Percentiles rank a stretch among this genome's conserved stretches.
These are phyloP conservation scores for Philopedon plagiatum DNA, from an alignment of 2,888 invertebrate genomes.

Conservation along the genomic window DNA sequence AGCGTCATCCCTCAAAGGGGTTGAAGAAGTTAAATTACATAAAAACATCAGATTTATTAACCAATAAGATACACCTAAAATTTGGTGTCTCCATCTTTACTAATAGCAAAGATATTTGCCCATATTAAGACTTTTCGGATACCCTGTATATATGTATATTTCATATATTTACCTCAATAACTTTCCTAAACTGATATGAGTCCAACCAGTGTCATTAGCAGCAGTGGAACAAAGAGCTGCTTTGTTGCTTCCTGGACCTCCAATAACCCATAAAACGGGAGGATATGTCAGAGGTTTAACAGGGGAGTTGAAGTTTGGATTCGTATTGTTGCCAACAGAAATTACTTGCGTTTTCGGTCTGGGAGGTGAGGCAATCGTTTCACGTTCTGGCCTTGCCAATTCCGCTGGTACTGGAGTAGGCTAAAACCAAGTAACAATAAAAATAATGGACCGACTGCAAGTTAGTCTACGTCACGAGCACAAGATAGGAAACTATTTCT, in stretches of 20 bases:
- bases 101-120: no score
- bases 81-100: no score
- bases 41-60: no score
- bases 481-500: no score
- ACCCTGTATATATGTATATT: no score
- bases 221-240: conserved; percentile 83
- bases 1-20: no score
- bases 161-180: conserved; percentile 72
- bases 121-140: no score
- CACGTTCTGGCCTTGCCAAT: conserved; percentile 4
- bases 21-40: no score
- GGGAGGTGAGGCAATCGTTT: conserved; percentile 42
- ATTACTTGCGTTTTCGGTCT: conserved; percentile 66
- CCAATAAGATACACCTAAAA: no score
- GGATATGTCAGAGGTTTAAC: conserved; percentile 63
- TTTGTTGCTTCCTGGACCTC: conserved; percentile 95
- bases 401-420: not conserved
- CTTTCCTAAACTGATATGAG: conserved; percentile 76
- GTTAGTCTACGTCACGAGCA: no score
- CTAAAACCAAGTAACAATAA: not conserved
- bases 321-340: conserved; percentile 56
- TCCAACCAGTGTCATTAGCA: conserved; percentile 74
- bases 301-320: conserved; percentile 58
- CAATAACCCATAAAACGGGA: conserved; percentile 73
- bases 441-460: no score